Conservation (phyloP, 2,888 invertebrate genomes). For the Noctua fimbriata region DNA sequence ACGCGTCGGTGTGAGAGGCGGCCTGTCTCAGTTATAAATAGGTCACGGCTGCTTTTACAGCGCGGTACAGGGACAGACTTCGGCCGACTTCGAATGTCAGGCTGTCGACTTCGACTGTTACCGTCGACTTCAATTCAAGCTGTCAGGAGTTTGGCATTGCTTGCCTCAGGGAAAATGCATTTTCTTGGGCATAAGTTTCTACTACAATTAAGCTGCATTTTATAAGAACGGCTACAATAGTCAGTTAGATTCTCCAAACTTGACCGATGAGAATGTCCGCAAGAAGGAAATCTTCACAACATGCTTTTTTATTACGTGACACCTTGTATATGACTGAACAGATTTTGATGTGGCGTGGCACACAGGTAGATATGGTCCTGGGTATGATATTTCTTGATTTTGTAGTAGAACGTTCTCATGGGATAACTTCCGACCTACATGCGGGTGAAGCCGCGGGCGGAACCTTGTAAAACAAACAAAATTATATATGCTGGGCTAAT, state of each 20-base stretch:
- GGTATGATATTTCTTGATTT: too few species aligned
- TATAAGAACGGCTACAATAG: neutral
- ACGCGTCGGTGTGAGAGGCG: constrained; percentile 42
- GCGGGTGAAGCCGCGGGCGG: too few species aligned
- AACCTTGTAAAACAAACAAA: too few species aligned
- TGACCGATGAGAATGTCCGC: neutral
- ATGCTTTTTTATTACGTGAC: too few species aligned
- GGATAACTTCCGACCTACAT: too few species aligned
- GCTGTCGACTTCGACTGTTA: constrained; percentile 24
- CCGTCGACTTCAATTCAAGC: constrained; percentile 1
- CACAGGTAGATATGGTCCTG: too few species aligned
- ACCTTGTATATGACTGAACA: too few species aligned
- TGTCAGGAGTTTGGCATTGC: constrained; percentile 1
- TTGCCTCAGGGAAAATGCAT: neutral
- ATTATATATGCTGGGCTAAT: too few species aligned
- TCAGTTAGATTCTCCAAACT: neutral
- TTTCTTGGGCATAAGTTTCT: neutral
- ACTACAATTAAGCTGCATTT: neutral
- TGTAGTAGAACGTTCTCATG: too few species aligned
- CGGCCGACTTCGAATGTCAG: constrained; percentile 31
- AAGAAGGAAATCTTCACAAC: neutral
- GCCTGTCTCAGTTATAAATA: constrained; percentile 41
- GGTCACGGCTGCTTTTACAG: constrained; percentile 46
- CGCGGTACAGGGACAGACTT: constrained; percentile 33
- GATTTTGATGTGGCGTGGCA: too few species aligned